Evolutionary conservation across 2,888 invertebrate genomes (phyloP).

Genomic region (Ochropleura plecta): DNA sequence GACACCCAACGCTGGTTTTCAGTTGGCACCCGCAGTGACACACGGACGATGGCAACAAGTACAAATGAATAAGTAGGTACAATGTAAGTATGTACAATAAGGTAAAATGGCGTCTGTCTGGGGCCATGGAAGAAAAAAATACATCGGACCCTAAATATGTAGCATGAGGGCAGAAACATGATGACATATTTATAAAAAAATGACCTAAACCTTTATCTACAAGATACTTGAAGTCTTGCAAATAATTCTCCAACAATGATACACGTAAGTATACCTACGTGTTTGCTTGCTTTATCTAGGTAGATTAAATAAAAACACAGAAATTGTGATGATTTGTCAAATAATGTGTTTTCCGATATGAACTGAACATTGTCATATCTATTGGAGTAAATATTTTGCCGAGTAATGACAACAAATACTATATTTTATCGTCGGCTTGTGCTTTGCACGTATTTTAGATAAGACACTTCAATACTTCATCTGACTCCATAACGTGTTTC

Average conservation of each 20-base stretch:
- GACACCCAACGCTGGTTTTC: too few relatives aligned
- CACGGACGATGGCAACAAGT: too few relatives aligned
- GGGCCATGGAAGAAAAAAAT: too few relatives aligned
- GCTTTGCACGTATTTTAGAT: not conserved
- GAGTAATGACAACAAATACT: constrained; percentile 43
- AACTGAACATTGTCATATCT: constrained; percentile 14
- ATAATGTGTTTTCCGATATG: constrained; percentile 3
- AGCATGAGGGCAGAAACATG: too few relatives aligned
- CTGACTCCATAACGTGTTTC: not conserved
- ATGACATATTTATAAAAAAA: not conserved
- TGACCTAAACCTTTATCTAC: not conserved
- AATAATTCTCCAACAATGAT: not conserved
- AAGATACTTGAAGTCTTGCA: constrained; percentile 13
- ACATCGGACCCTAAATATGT: too few relatives aligned
- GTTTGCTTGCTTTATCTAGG: not conserved
- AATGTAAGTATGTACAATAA: too few relatives aligned
- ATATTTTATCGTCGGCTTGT: constrained; percentile 8
- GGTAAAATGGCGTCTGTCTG: too few relatives aligned
- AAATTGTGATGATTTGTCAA: constrained; percentile 39
- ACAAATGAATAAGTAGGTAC: too few relatives aligned
- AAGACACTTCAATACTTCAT: not conserved
- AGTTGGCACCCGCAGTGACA: too few relatives aligned
- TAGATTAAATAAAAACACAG: constrained; percentile 20
- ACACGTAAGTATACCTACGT: not conserved
- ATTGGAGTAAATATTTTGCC: constrained; percentile 26